phyloP scores from a whole-genome alignment of 2,113 vertebrate genomes.

The Thryonomys swinderianus region DNA sequence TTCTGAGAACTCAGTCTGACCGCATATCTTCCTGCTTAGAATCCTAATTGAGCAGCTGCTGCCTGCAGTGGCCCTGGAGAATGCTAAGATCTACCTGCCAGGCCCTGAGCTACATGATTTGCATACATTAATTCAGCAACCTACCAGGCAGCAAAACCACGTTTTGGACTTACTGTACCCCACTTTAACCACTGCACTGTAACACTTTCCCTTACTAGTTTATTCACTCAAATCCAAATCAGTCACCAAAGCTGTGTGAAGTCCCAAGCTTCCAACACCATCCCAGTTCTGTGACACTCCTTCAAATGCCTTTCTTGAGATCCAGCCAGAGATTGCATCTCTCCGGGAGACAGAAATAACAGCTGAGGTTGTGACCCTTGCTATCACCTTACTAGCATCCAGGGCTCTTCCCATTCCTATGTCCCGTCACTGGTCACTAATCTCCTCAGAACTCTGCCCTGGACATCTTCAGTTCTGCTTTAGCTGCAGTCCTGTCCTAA shows the following conservation, averaged over 20 bases:
- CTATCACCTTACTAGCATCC: neutral
- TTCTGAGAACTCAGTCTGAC: neutral
- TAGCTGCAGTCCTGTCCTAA: neutral
- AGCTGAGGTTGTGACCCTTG: neutral
- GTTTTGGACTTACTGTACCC: neutral
- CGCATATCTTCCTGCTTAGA: neutral
- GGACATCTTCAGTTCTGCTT: neutral
- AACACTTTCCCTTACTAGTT: neutral
- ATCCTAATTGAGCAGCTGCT: neutral
- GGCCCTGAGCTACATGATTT: neutral
- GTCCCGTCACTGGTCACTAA: neutral
- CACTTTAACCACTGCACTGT: neutral
- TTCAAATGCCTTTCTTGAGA: neutral
- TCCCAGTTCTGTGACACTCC: neutral
- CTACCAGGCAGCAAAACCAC: neutral
- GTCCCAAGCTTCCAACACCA: neutral
- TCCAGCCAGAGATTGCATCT: neutral
- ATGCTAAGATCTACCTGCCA: neutral
- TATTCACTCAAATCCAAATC: neutral
- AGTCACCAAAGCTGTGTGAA: neutral
- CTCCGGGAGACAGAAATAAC: neutral
- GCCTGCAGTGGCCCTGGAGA: neutral
- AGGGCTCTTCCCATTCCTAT: neutral
- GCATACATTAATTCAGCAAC: neutral
- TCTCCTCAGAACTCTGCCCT: neutral